Conservation (phyloP, 1,140 invertebrate genomes). For the Pogonus chalceus region DNA sequence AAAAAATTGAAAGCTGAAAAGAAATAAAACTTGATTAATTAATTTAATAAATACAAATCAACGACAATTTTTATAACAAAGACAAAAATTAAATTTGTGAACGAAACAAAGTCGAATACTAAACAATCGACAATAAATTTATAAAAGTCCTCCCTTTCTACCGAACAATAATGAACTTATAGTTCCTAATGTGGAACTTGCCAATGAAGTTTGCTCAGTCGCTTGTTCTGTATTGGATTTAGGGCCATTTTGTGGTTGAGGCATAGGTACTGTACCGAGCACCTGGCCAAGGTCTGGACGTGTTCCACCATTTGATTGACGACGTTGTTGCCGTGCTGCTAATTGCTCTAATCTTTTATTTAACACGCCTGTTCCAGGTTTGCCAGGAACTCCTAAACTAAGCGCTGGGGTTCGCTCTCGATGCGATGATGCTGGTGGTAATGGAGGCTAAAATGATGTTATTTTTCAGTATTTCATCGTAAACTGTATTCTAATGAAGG, state of each 20-base stretch:
- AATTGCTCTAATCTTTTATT: conserved; percentile 36
- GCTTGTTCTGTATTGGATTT: conserved; percentile 34
- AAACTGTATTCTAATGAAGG: too few species aligned
- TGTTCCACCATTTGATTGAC: conserved; percentile 36
- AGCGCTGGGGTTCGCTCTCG: conserved; percentile 7
- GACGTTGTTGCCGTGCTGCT: conserved; percentile 34
- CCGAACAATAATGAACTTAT: conserved; percentile 73
- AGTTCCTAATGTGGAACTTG: conserved; percentile 58
- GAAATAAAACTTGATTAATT: not conserved
- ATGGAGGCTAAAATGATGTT: not conserved
- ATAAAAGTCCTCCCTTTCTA: conserved; percentile 69
- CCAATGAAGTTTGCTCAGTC: conserved; percentile 24
- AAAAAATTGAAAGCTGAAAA: not conserved
- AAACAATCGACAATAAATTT: conserved; percentile 22
- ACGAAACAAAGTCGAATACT: not conserved
- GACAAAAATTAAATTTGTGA: not conserved
- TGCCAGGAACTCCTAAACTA: conserved; percentile 41
- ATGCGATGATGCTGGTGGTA: not conserved
- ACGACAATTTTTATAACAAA: not conserved
- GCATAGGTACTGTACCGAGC: not conserved
- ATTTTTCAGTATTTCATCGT: too few species aligned
- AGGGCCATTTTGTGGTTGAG: conserved; percentile 28
- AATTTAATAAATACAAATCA: not conserved
- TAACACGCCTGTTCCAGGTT: conserved; percentile 43
- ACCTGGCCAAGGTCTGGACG: conserved; percentile 52